phyloP scores from a whole-genome alignment of 2,888 invertebrate genomes.

The Boloria selene region DNA sequence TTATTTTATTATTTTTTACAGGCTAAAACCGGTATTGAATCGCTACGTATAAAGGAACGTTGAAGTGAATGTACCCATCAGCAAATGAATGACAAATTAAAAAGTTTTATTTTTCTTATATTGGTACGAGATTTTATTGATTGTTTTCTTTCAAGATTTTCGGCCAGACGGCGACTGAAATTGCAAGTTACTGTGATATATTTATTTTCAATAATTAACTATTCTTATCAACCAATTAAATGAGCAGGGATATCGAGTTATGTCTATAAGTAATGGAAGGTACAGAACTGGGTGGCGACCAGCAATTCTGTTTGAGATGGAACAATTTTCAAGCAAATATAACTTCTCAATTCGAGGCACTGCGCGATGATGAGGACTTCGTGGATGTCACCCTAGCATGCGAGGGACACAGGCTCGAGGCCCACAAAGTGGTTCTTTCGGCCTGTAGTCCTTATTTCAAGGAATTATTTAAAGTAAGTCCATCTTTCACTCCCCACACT shows the following conservation, averaged over 20 bases:
- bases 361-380: constrained; percentile 93
- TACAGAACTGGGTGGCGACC: constrained; percentile 86
- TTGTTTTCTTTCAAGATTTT: constrained; percentile 83
- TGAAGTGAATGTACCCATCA: constrained; percentile 81
- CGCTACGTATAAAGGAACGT: constrained; percentile 68
- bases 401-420: constrained; percentile 91
- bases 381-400: constrained; percentile 94
- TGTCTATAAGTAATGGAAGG: constrained; percentile 84
- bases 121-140: constrained; percentile 84
- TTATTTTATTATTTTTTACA: not conserved
- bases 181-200: constrained; percentile 83
- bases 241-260: constrained; percentile 83
- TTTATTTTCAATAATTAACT: constrained; percentile 81
- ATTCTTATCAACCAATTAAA: constrained; percentile 82
- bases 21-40: constrained; percentile 51
- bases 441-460: constrained; percentile 95
- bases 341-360: constrained; percentile 92
- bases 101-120: constrained; percentile 83
- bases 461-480: constrained; percentile 91
- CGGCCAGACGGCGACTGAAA: constrained; percentile 83
- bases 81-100: constrained; percentile 80
- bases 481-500: constrained; percentile 81
- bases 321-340: constrained; percentile 95
- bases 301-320: constrained; percentile 95
- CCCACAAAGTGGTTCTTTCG: constrained; percentile 92